Base-by-base conservation (phyloP, 2,797 vertebrate species). In the Telmatherina bonti region DNA sequence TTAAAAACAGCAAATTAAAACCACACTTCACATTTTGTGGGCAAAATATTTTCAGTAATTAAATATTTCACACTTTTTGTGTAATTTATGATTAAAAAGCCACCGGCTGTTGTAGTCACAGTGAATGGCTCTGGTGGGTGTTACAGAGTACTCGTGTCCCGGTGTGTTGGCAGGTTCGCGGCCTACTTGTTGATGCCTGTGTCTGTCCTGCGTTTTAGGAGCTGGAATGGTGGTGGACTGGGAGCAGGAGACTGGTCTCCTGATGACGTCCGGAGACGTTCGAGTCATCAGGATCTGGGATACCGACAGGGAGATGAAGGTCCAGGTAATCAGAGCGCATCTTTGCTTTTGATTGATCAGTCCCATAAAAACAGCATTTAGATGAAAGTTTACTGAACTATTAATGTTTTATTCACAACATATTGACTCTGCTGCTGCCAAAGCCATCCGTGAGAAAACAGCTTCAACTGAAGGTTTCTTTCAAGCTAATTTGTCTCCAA, bases 181-280 rank as follows among this genome's bases (percentile, higher is more conserved):
- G 29, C 60, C 33, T 63, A 43, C 6, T 5, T 27, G 27, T 0
- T 69, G 52, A 67, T 36, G 6, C 20, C 30, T 8, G 2, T 72
- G 71, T 47, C 30, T 2, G 3, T 60, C 9, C 4, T 74, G 66
- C 78, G 69, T 33, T 70, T 29, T 74, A 99, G 97, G 97, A 78
- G 97, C 97, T 0, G 97, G 98, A 11, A 98, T 99, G 97, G 97
- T 99, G 2, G 97, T 99, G 45, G 97, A 99, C 94, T 99, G 98
- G 98, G 98, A 99, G 75, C 98, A 99, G 89, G 97, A 99, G 78
- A 97, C 96, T 0, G 97, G 98, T 4, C 96, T 99, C 3, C 96
- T 99, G 52, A 96, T 99, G 96, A 97, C 97, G 0, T 99, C 98
- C 0, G 98, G 98, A 64, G 98, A 99, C 0, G 98, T 99, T 36